These are phyloP conservation scores for Dicyrtoma fusca DNA, from an alignment of 2,888 invertebrate species.

Conservation along the genomic window DNA sequence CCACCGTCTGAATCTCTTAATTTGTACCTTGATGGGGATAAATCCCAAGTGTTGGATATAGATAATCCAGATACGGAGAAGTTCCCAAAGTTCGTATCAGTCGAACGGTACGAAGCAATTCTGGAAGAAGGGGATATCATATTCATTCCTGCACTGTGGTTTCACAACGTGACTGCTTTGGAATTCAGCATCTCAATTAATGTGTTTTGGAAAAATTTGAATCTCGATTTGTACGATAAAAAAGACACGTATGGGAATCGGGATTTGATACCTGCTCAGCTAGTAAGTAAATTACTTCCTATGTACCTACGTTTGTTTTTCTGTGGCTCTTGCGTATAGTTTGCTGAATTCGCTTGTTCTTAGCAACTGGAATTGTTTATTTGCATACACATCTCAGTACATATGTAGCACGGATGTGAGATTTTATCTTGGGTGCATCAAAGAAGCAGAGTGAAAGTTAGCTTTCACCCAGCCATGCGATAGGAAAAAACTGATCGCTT, in stretches of 20 bases:
- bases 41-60: constrained; percentile 63
- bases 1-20: constrained; percentile 62
- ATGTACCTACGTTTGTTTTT: too few species aligned
- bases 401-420: too few species aligned
- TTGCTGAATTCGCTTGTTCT: too few species aligned
- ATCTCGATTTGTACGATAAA: constrained; percentile 61
- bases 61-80: constrained; percentile 61
- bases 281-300: constrained; percentile 56
- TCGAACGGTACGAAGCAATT: constrained; percentile 59
- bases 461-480: too few species aligned
- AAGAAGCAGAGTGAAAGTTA: too few species aligned
- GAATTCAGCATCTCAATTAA: constrained; percentile 64
- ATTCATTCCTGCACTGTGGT: constrained; percentile 66
- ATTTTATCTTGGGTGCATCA: too few species aligned
- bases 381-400: too few species aligned
- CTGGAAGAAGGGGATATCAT: constrained; percentile 63
- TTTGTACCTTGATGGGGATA: constrained; percentile 64
- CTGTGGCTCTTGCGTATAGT: too few species aligned
- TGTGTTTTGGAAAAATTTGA: constrained; percentile 64
- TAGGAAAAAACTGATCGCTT: too few species aligned
- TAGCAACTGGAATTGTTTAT: too few species aligned
- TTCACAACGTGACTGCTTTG: constrained; percentile 63
- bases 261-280: constrained; percentile 62
- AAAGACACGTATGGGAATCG: constrained; percentile 65
- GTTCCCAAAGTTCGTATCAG: constrained; percentile 62